phyloP scores from a whole-genome alignment of 2,113 vertebrate species.

The Bubalus kerabau region DNA sequence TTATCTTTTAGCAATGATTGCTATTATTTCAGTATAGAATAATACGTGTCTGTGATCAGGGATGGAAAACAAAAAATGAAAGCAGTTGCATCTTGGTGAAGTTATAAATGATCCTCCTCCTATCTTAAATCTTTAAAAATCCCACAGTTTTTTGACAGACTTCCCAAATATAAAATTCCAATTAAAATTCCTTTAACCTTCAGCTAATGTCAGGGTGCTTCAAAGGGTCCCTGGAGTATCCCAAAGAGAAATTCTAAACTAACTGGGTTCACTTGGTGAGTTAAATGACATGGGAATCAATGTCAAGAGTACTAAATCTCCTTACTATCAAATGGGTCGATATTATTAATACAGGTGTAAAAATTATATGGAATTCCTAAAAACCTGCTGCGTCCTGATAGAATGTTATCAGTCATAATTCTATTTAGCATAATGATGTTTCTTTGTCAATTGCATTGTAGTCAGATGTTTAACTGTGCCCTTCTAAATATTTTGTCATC shows the following conservation, averaged over 20 bases:
- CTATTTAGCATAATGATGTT: not conserved
- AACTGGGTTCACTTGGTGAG: not conserved
- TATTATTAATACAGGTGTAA: not conserved
- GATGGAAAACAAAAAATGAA: not conserved
- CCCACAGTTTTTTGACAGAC: not conserved
- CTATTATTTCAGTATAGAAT: not conserved
- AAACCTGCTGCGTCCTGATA: not conserved
- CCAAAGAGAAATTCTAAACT: not conserved
- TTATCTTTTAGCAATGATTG: not conserved
- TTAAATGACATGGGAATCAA: not conserved
- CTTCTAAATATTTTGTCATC: not conserved
- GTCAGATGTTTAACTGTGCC: not conserved
- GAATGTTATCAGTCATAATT: not conserved
- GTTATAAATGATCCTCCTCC: not conserved
- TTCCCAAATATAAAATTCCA: not conserved
- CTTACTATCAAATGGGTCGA: not conserved
- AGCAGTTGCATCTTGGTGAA: not conserved
- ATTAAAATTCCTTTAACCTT: not conserved
- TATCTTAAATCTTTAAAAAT: not conserved
- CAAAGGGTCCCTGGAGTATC: not conserved
- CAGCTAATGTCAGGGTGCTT: not conserved
- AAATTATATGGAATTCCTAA: not conserved
- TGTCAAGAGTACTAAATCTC: not conserved
- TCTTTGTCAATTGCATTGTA: not conserved
- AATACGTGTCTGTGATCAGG: not conserved